These are phyloP conservation scores for Electrona antarctica DNA, from an alignment of 2,113 vertebrate genomes.

Conservation along the genomic window DNA sequence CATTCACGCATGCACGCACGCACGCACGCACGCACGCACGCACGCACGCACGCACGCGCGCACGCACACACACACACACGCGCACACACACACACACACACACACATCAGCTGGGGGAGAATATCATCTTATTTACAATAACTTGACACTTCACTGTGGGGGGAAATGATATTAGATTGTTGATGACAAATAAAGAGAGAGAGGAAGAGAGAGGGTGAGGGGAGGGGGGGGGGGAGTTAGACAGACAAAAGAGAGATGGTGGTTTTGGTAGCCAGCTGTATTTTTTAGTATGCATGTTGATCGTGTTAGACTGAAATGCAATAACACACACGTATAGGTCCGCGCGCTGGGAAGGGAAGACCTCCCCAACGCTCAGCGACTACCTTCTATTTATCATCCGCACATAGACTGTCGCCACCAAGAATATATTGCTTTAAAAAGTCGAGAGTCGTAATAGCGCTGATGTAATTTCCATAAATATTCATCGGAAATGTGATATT, in stretches of 20 bases:
- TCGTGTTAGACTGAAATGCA: conserved; percentile 79
- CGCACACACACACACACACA: conserved; percentile 32
- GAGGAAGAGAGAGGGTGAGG: conserved; percentile 40
- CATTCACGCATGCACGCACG: conserved; percentile 16
- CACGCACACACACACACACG: conserved; percentile 29
- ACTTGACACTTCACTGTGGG: conserved; percentile 71
- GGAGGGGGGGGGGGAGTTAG: conserved; percentile 51
- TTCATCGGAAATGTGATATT: conserved; percentile 83
- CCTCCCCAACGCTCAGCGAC: conserved; percentile 76
- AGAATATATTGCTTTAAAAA: conserved; percentile 86
- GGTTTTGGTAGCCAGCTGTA: conserved; percentile 63
- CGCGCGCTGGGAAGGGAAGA: conserved; percentile 66
- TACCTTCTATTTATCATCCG: conserved; percentile 81
- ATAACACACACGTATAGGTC: conserved; percentile 73
- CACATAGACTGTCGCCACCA: conserved; percentile 76
- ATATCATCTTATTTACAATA: conserved; percentile 78
- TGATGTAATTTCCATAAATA: conserved; percentile 87
- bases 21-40: not conserved
- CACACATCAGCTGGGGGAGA: conserved; percentile 44
- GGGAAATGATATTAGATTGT: conserved; percentile 74
- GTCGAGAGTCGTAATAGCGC: conserved; percentile 78
- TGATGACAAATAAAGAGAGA: conserved; percentile 76
- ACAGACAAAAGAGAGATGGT: conserved; percentile 39
- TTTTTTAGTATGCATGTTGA: conserved; percentile 79
- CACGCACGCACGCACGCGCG: conserved; percentile 13